phyloP scores from a whole-genome alignment of 2,888 invertebrate genomes.

The Pimpla rufipes region DNA sequence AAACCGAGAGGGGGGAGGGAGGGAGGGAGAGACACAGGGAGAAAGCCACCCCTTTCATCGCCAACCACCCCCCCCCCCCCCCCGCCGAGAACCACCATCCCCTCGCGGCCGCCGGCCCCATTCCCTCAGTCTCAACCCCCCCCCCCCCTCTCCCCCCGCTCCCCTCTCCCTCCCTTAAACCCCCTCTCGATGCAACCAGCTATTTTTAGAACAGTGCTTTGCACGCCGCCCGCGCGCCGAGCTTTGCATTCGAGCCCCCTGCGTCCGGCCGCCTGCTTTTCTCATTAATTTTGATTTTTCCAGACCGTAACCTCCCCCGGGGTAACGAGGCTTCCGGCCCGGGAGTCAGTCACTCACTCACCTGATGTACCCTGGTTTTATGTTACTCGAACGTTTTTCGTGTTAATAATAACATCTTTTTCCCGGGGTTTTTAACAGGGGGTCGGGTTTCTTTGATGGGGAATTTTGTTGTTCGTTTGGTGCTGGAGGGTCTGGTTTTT shows the following conservation, averaged over 20 bases:
- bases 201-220: constrained; percentile 67
- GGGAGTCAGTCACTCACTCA: constrained; percentile 54
- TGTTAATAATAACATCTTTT: background rate
- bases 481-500: background rate
- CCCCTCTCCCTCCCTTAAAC: constrained; percentile 5
- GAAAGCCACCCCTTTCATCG: constrained; percentile 46
- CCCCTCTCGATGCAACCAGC: constrained; percentile 58
- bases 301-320: constrained; percentile 68
- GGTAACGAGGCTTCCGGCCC: constrained; percentile 63
- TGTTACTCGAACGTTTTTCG: background rate
- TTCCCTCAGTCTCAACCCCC: constrained; percentile 27
- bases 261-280: constrained; percentile 64
- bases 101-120: constrained; percentile 63
- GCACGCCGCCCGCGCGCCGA: constrained; percentile 51
- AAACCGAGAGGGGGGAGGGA: too few relatives aligned
- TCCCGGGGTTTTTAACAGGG: constrained; percentile 7
- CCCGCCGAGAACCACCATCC: constrained; percentile 51
- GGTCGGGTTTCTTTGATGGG: background rate
- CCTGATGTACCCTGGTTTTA: constrained; percentile 29
- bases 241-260: constrained; percentile 62
- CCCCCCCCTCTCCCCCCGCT: constrained; percentile 4
- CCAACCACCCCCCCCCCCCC: too few relatives aligned
- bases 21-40: too few relatives aligned
- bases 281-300: constrained; percentile 74
- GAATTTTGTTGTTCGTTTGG: constrained; percentile 17